phyloP scores from a whole-genome alignment of 2,113 vertebrate genomes.

The Passer montanus region DNA sequence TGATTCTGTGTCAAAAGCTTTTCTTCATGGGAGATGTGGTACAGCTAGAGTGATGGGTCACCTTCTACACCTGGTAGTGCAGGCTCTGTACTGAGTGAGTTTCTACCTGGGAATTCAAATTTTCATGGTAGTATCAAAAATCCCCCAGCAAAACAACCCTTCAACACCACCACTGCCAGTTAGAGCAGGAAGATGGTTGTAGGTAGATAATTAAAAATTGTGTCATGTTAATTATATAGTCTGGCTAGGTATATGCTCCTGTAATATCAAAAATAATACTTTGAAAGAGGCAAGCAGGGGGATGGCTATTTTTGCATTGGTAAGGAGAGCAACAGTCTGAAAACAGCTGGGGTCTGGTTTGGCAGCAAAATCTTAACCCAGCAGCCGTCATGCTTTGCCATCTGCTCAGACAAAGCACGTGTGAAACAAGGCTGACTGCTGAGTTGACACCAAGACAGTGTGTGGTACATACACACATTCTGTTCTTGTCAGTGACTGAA shows the following conservation, averaged over 20 bases:
- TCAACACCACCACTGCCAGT: background rate
- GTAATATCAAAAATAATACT: background rate
- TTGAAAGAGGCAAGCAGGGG: background rate
- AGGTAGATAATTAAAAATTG: slow-evolving; percentile 32
- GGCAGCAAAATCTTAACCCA: slow-evolving; percentile 7
- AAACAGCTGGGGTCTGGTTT: slow-evolving; percentile 29
- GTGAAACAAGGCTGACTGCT: background rate
- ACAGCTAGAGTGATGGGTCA: accelerated
- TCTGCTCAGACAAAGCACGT: background rate
- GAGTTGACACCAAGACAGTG: background rate
- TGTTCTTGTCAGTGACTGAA: background rate
- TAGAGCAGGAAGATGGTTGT: background rate
- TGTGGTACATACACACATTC: accelerated
- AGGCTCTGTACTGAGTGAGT: background rate
- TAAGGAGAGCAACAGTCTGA: slow-evolving; percentile 12
- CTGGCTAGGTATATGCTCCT: background rate
- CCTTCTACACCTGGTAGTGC: background rate
- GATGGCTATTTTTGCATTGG: background rate
- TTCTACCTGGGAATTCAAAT: background rate
- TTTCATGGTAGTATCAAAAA: background rate
- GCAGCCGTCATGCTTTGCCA: background rate
- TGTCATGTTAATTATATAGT: slow-evolving; percentile 2
- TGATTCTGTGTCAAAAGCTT: background rate
- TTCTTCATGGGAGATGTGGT: background rate
- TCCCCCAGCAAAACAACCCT: background rate